These are phyloP conservation scores for Chloroceryle aenea DNA, from an alignment of 2,113 vertebrate genomes.

Conservation along the genomic window DNA sequence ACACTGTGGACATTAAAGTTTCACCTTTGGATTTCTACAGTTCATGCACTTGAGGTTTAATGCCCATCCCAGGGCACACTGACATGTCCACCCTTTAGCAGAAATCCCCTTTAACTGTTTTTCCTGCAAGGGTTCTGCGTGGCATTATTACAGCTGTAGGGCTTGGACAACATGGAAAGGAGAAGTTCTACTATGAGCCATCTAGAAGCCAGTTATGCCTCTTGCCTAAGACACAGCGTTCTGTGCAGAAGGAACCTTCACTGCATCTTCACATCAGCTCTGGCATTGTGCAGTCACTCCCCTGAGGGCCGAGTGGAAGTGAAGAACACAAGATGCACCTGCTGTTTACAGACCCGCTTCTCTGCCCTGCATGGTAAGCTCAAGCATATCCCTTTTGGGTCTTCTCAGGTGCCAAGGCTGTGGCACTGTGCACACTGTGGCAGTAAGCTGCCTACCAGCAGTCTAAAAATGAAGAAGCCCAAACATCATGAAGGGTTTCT, in stretches of 20 bases:
- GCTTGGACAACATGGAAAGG: background rate
- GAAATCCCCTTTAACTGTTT: background rate
- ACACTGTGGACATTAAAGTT: background rate
- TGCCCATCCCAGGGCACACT: background rate
- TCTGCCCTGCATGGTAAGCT: background rate
- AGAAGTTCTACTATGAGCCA: background rate
- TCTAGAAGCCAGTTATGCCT: background rate
- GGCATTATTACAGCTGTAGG: background rate
- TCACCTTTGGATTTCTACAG: background rate
- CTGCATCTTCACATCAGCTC: background rate
- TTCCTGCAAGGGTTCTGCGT: background rate
- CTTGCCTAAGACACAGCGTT: background rate
- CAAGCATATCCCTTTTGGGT: background rate
- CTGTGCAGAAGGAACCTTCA: background rate
- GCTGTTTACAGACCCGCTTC: background rate
- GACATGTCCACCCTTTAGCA: background rate
- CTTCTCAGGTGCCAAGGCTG: background rate
- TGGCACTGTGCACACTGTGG: background rate
- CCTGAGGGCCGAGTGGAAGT: background rate
- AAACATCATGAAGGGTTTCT: background rate
- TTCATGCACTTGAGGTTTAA: background rate
- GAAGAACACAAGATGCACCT: background rate
- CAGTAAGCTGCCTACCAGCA: background rate
- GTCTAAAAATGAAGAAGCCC: background rate
- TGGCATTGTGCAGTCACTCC: background rate